These are phyloP conservation scores for Poecile atricapillus DNA, from an alignment of 2,113 vertebrate species.

Conservation along the genomic window DNA sequence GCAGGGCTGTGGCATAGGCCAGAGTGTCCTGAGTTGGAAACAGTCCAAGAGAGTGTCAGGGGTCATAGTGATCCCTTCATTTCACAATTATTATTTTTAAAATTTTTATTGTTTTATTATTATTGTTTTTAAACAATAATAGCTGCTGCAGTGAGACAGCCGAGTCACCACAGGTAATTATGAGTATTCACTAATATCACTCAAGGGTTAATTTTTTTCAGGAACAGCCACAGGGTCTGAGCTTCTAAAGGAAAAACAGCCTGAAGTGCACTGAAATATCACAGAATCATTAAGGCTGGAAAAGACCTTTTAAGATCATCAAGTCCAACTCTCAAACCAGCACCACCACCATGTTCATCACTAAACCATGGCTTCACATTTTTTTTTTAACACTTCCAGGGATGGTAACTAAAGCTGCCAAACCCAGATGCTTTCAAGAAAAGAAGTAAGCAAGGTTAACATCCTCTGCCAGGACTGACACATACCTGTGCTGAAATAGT, in stretches of 20 bases:
- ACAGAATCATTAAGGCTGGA: neutral
- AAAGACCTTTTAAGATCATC: neutral
- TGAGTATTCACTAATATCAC: neutral
- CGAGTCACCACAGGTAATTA: neutral
- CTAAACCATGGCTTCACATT: neutral
- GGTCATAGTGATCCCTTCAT: neutral
- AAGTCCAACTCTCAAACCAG: neutral
- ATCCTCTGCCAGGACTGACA: neutral
- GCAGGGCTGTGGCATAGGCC: constrained; percentile 93
- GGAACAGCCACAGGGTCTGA: neutral
- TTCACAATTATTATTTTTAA: neutral
- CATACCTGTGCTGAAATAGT: constrained; percentile 98
- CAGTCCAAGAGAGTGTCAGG: neutral
- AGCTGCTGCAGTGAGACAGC: neutral
- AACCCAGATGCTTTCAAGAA: neutral
- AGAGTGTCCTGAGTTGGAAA: constrained; percentile 84
- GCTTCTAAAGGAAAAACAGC: neutral
- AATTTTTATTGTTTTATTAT: neutral
- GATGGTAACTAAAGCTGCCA: neutral
- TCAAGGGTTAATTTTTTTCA: neutral
- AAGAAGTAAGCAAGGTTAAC: neutral
- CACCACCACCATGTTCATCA: neutral
- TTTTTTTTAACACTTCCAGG: neutral
- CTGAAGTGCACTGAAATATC: neutral
- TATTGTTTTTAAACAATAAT: neutral